phyloP scores from a whole-genome alignment of 2,113 vertebrate species.

The Percopsis transmontana region DNA sequence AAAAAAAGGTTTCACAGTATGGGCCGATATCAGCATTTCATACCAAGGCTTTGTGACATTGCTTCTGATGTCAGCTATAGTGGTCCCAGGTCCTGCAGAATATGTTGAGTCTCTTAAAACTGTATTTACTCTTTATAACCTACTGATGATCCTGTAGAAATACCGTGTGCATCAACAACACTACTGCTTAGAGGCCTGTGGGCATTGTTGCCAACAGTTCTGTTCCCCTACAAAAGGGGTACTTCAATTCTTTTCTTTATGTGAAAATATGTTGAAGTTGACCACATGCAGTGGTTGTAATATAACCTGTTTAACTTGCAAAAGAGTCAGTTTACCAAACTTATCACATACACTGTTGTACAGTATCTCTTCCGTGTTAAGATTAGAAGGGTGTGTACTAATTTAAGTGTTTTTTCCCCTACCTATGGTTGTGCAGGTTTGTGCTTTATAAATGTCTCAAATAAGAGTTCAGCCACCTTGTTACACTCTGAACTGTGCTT shows the following conservation, averaged over 20 bases:
- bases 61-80: constrained; percentile 50
- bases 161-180: constrained; percentile 40
- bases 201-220: constrained; percentile 19
- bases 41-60: constrained; percentile 44
- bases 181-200: constrained; percentile 58
- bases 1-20: not conserved
- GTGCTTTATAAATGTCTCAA: constrained; percentile 29
- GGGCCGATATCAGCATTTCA: constrained; percentile 63
- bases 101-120: constrained; percentile 34
- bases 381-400: not conserved
- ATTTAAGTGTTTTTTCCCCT: constrained; percentile 43
- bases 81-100: constrained; percentile 56
- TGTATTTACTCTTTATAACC: constrained; percentile 60
- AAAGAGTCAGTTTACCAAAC: constrained; percentile 39
- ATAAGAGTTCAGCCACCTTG: constrained; percentile 46
- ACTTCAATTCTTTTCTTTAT: constrained; percentile 53
- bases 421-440: constrained; percentile 38
- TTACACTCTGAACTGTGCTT: constrained; percentile 81
- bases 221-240: constrained; percentile 1
- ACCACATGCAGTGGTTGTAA: constrained; percentile 67
- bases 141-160: constrained; percentile 52
- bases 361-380: constrained; percentile 12
- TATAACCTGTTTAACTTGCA: constrained; percentile 66
- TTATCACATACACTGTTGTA: not conserved
- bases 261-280: constrained; percentile 65